Conservation (phyloP, 2,888 invertebrate species). For the Byasa hedistus region DNA sequence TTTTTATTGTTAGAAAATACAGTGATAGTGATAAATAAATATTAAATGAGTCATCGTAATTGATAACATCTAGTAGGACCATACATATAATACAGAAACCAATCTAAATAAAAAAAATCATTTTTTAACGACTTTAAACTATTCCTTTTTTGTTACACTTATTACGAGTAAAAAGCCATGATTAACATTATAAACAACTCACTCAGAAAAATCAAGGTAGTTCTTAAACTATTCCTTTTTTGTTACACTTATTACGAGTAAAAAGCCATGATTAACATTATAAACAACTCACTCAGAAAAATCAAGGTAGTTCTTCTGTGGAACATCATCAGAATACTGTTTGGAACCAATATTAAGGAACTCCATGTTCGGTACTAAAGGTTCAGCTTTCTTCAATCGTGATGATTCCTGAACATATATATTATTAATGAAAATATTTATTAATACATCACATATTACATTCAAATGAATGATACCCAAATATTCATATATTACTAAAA, state of each 20-base stretch:
- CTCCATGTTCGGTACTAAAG: slow-evolving; percentile 66
- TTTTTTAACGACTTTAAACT: too few relatives aligned
- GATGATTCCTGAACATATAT: slow-evolving; percentile 44
- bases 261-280: not conserved
- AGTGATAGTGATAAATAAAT: too few relatives aligned
- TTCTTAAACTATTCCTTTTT: slow-evolving; percentile 41
- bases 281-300: slow-evolving; percentile 65
- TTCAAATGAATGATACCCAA: slow-evolving; percentile 13
- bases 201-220: slow-evolving; percentile 70
- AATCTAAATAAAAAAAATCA: too few relatives aligned
- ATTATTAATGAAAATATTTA: slow-evolving; percentile 10
- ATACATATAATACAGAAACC: too few relatives aligned
- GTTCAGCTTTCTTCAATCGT: slow-evolving; percentile 57
- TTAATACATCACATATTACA: not conserved
- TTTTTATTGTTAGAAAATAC: not conserved
- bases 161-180: too few relatives aligned
- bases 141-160: too few relatives aligned
- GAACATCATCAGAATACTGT: slow-evolving; percentile 50
- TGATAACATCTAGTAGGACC: too few relatives aligned
- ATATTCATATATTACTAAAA: too few relatives aligned
- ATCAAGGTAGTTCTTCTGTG: slow-evolving; percentile 59
- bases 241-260: too few relatives aligned
- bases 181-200: slow-evolving; percentile 37
- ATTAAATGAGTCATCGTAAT: too few relatives aligned
- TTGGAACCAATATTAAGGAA: slow-evolving; percentile 57